Percentiles rank a stretch among this genome's conserved stretches.
These are phyloP conservation scores for Eubasilissa splendida DNA, from an alignment of 2,888 invertebrate genomes.

Conservation along the genomic window DNA sequence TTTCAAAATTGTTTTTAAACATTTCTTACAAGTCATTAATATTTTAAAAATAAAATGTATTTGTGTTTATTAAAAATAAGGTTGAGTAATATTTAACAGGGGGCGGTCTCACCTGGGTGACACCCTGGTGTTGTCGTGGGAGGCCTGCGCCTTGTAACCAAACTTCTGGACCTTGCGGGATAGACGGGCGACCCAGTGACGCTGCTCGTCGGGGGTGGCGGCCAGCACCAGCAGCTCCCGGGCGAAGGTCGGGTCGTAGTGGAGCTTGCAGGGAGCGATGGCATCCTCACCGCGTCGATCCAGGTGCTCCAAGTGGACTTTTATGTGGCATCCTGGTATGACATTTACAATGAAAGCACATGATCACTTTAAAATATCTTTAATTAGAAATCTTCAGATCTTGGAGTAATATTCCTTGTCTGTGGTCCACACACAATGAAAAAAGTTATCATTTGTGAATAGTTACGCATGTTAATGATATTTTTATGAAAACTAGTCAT, in stretches of 20 bases:
- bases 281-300: constrained; percentile 84
- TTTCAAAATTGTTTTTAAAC: too few relatives aligned
- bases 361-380: constrained; percentile 58
- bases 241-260: constrained; percentile 94
- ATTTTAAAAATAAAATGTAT: neutral
- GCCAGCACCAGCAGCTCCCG: constrained; percentile 95
- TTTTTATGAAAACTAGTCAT: too few relatives aligned
- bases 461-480: too few relatives aligned
- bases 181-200: constrained; percentile 92
- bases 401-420: neutral
- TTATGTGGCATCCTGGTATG: constrained; percentile 89
- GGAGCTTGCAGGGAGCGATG: constrained; percentile 96
- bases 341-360: too few relatives aligned
- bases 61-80: neutral
- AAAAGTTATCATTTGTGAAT: too few relatives aligned
- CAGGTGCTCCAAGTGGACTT: constrained; percentile 98
- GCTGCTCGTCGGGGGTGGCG: constrained; percentile 88
- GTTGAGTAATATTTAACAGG: neutral
- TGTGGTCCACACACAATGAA: too few relatives aligned
- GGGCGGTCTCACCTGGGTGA: constrained; percentile 80
- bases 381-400: too few relatives aligned
- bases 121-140: constrained; percentile 78
- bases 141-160: constrained; percentile 89
- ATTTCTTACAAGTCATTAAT: too few relatives aligned
- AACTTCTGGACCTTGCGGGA: constrained; percentile 94